Evolutionary conservation across 1,140 invertebrate species (phyloP), one percentile per base, ranked within the genome.

Genomic region (Akabosia matsudoensis): DNA sequence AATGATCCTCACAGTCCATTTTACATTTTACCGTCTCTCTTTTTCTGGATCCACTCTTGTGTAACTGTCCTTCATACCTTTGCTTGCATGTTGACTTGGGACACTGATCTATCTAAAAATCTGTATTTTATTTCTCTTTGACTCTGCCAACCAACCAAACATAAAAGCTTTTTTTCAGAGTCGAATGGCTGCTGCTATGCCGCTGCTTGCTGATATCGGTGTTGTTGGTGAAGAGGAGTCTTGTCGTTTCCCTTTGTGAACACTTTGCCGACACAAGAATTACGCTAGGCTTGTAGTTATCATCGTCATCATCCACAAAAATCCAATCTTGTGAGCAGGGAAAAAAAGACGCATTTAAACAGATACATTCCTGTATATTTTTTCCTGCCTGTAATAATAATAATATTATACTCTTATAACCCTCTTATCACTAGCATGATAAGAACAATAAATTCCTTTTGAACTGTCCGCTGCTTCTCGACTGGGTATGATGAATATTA

Each of bases 391-490:
- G 28, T 67, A 67, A 64, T 73, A 75, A 76, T 76, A 75, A 61
- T 75, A 76, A 76, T 79, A 76, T 79, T 79, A 74, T 34, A 76
- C 76, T 78, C 79, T 74, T 74, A 77, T 76, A 75, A 76, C 70
- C 75, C 79, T 80, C 79, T 80, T 80, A 80, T 80, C 79, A 80
- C 75, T 75, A 74, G 75, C 76, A 80, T 80, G 79, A 80, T 80
- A 80, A 80, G 79, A 78, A 78, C 76, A 80, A 78, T 80, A 80
- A 80, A 80, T 80, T 79, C 75, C 70, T 77, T 80, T 80, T 80
- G 77, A 78, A 70, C 54, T 70, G 30, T 61, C 70, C 70, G 70
- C 70, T n/a, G n/a, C n/a, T 67, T 67, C 61, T 67, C 61, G 10
- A 67, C 61, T 67, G 61, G 61, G 22, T 67, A 67, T 67, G 61